These are phyloP conservation scores for Chlamydotis undulata DNA, from an alignment of 2,113 vertebrate species.

Conservation along the genomic window DNA sequence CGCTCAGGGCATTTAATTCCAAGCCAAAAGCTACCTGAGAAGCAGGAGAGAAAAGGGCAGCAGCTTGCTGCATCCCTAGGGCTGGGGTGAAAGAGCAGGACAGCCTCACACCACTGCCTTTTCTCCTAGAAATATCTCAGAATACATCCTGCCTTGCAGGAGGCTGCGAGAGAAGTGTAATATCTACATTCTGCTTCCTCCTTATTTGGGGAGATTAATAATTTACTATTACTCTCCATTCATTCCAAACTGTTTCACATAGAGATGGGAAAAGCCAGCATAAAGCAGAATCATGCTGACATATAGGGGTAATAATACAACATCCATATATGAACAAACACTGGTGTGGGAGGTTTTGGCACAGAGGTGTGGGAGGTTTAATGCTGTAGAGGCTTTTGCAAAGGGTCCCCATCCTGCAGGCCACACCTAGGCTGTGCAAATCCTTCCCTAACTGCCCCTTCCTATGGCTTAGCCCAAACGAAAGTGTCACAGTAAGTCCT, in stretches of 20 bases:
- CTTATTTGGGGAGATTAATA: neutral
- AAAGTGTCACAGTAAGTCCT: neutral
- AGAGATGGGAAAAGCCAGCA: neutral
- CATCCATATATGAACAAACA: neutral
- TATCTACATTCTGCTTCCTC: neutral
- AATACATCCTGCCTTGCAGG: neutral
- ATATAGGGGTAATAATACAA: neutral
- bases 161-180: neutral
- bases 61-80: neutral
- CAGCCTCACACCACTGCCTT: accelerated
- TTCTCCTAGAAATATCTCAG: neutral
- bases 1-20: conserved; percentile 79
- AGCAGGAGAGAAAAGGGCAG: neutral
- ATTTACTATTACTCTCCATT: neutral
- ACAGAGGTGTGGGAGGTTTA: accelerated
- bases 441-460: neutral
- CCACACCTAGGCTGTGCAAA: neutral
- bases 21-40: conserved; percentile 87
- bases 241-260: neutral
- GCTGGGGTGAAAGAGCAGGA: neutral
- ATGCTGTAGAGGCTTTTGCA: neutral
- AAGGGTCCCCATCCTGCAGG: neutral
- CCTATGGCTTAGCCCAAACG: neutral
- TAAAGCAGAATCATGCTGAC: neutral
- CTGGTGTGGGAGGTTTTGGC: neutral